phyloP scores from a whole-genome alignment of 64 coral and sea anemone genomes.

The Actinia tenebrosa region DNA sequence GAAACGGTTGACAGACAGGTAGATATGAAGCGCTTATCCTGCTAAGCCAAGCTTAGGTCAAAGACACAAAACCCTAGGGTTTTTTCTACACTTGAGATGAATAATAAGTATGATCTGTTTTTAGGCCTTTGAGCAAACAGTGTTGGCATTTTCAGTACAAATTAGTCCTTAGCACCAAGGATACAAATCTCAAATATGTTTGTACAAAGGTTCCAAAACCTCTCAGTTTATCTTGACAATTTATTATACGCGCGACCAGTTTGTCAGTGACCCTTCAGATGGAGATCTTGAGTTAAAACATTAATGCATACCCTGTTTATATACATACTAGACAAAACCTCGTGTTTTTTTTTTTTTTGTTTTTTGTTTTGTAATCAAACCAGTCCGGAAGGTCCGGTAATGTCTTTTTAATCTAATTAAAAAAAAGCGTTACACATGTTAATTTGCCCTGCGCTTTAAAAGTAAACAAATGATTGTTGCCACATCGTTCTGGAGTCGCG shows the following conservation, averaged over 20 bases:
- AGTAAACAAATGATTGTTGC: too few species aligned
- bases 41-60: not conserved
- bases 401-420: not conserved
- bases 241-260: not conserved
- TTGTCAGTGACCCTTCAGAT: not conserved
- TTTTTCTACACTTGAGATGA: not conserved
- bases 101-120: not conserved
- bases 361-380: not conserved
- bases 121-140: not conserved
- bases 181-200: not conserved
- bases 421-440: not conserved
- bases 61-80: not conserved
- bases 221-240: not conserved
- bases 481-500: too few species aligned
- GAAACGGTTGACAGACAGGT: too few species aligned
- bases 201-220: not conserved
- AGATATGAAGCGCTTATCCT: too few species aligned
- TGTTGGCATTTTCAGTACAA: not conserved
- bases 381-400: not conserved
- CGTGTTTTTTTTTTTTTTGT: not conserved
- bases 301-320: not conserved
- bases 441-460: too few species aligned
- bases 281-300: not conserved
- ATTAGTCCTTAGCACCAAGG: not conserved
- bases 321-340: not conserved